These are phyloP conservation scores for Halcyon badia DNA, from an alignment of 2,797 vertebrate genomes.

Conservation along the genomic window DNA sequence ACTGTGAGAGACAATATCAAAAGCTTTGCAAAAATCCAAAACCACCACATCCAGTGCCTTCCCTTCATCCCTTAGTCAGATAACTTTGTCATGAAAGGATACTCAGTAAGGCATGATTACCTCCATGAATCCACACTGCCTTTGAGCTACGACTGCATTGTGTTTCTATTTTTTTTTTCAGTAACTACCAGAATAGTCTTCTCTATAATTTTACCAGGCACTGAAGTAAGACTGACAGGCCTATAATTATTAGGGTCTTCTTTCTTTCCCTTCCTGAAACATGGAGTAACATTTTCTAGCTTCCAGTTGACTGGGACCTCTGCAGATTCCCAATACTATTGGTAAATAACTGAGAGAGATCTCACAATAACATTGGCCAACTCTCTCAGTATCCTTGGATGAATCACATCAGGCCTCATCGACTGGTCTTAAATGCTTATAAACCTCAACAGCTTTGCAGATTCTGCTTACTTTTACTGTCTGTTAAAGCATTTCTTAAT, in stretches of 20 bases:
- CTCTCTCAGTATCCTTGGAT: background rate
- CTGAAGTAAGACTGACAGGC: background rate
- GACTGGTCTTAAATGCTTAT: background rate
- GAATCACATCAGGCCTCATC: background rate
- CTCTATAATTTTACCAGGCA: too few relatives aligned
- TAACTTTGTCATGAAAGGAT: background rate
- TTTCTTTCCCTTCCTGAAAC: background rate
- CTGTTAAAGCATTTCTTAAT: background rate
- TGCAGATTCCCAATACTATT: background rate
- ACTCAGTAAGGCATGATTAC: background rate
- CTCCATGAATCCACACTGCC: fast-evolving
- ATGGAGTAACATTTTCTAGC: background rate
- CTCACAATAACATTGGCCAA: background rate
- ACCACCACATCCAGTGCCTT: background rate
- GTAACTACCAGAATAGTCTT: background rate
- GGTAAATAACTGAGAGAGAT: background rate
- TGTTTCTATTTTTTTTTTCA: background rate
- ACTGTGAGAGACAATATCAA: too few relatives aligned
- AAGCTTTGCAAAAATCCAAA: background rate
- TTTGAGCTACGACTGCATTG: background rate
- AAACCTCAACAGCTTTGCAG: background rate
- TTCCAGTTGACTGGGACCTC: background rate
- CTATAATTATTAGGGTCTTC: background rate
- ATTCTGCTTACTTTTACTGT: background rate
- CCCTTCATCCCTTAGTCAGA: background rate